These are phyloP conservation scores for Puma concolor DNA, from an alignment of 2,113 vertebrate genomes.

Conservation along the genomic window DNA sequence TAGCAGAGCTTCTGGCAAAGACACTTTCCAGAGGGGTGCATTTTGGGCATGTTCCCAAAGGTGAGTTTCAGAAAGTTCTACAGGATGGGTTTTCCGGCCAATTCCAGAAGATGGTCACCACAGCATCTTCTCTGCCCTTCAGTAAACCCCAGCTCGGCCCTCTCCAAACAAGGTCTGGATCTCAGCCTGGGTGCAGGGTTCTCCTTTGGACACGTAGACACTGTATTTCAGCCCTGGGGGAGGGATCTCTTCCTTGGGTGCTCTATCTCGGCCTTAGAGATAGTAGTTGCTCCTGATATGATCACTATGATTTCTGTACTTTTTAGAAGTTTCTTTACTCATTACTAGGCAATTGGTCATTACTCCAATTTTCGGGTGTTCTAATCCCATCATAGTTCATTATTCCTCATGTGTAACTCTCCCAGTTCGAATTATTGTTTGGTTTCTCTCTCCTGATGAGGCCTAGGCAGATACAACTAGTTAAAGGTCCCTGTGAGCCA, in stretches of 20 bases:
- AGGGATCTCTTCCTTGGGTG: neutral
- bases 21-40: neutral
- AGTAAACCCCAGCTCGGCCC: neutral
- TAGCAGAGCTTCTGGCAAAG: neutral
- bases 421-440: neutral
- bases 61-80: neutral
- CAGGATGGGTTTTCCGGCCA: neutral
- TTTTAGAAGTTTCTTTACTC: neutral
- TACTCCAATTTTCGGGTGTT: neutral
- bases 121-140: neutral
- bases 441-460: conserved; percentile 30
- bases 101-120: neutral
- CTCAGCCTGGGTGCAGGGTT: neutral
- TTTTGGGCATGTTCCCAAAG: neutral
- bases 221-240: neutral
- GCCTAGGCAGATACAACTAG: neutral
- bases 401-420: conserved; percentile 29
- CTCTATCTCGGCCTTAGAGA: neutral
- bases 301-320: neutral
- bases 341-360: neutral
- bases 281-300: neutral
- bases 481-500: neutral
- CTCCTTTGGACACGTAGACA: neutral
- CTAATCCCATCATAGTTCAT: neutral
- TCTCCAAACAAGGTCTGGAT: neutral